Percentiles rank a stretch among this genome's conserved stretches.
phyloP scores from a whole-genome alignment of 2,113 vertebrate species.

The Catagonus wagneri region DNA sequence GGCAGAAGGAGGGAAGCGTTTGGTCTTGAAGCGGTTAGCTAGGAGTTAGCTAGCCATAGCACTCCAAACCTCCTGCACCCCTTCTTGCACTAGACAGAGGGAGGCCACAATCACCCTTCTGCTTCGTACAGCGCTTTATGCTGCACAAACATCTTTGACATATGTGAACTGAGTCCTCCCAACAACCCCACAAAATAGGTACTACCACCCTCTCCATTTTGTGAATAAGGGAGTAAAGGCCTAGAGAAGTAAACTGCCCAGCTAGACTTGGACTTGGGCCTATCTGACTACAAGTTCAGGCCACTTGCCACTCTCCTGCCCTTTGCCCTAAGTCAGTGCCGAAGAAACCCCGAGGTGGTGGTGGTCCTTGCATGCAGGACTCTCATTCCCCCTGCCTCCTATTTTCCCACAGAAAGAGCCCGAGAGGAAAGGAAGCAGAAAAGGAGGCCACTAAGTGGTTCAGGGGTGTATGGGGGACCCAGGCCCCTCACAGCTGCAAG shows the following conservation, averaged over 20 bases:
- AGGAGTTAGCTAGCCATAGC: neutral
- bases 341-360: neutral
- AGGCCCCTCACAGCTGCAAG: neutral
- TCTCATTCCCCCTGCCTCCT: neutral
- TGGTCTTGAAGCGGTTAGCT: neutral
- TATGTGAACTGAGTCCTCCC: neutral
- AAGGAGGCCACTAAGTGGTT: neutral
- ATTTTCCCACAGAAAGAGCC: neutral
- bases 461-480: neutral
- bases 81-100: neutral
- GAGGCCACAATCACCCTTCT: neutral
- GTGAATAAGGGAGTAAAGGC: conserved; percentile 12
- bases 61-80: no score
- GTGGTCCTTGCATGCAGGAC: neutral
- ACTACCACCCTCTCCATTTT: neutral
- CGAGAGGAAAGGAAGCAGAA: neutral
- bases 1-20: neutral
- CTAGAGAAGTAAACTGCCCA: neutral
- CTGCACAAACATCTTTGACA: neutral
- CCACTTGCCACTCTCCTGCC: neutral
- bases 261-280: neutral
- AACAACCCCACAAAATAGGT: neutral
- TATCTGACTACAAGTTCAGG: neutral
- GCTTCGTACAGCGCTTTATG: neutral
- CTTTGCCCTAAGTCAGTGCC: neutral